phyloP scores from a whole-genome alignment of 2,888 invertebrate species.

The Troglohyphantes excavatus region DNA sequence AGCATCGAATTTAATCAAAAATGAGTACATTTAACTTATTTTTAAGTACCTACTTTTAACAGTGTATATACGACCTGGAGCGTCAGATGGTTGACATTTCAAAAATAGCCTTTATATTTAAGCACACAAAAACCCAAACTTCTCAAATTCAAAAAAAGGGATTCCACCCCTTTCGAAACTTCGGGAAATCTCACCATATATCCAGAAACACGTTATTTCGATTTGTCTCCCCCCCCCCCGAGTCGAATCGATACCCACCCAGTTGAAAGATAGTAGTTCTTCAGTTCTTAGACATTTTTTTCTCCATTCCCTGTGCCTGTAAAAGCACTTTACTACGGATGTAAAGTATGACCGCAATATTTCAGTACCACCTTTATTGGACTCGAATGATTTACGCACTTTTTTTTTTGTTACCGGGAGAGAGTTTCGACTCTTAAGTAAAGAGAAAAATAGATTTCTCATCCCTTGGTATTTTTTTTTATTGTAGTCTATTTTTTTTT shows the following conservation, averaged over 20 bases:
- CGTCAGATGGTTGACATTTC: too few relatives aligned
- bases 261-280: conserved; percentile 1
- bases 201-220: conserved; percentile 1
- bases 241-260: background rate
- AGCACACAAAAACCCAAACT: too few relatives aligned
- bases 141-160: background rate
- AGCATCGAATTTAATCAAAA: too few relatives aligned
- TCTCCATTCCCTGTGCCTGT: background rate
- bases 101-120: too few relatives aligned
- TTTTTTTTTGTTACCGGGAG: background rate
- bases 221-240: background rate
- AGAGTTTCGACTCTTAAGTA: conserved; percentile 4
- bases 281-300: background rate
- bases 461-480: background rate
- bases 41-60: too few relatives aligned
- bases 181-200: background rate
- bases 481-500: background rate
- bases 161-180: background rate
- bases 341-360: background rate
- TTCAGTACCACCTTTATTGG: conserved; percentile 5
- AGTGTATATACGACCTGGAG: too few relatives aligned
- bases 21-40: too few relatives aligned
- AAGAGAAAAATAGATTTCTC: conserved; percentile 6
- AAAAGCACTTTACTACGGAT: conserved; percentile 3
- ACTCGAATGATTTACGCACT: background rate